Evolutionary conservation across 2,797 vertebrate species (phyloP).

Genomic region (Paratrypauchen microcephalus): DNA sequence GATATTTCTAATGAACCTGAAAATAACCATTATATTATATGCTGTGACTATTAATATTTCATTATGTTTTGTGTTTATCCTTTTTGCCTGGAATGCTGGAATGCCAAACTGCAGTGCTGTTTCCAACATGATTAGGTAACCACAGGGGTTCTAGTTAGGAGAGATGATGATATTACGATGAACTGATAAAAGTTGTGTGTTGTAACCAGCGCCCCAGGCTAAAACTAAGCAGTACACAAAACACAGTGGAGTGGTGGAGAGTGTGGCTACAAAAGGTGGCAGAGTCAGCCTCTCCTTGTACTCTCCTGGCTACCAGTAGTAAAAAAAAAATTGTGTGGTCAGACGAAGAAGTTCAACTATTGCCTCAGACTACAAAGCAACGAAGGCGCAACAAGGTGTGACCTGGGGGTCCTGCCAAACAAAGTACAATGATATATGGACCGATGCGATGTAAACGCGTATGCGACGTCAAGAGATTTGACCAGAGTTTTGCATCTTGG

Average conservation of each 20-base stretch:
- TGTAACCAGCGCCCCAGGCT: constrained; percentile 20
- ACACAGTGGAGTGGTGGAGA: neutral
- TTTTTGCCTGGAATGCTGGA: constrained; percentile 30
- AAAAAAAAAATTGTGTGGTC: too few species aligned
- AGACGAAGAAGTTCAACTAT: too few species aligned
- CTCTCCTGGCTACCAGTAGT: too few species aligned
- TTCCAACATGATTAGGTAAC: constrained; percentile 26
- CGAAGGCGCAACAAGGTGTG: too few species aligned
- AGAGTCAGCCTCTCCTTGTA: constrained; percentile 4
- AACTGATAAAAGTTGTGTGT: constrained; percentile 33
- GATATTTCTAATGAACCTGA: constrained; percentile 52
- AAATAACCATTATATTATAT: constrained; percentile 18
- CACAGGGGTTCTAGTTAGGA: constrained; percentile 30
- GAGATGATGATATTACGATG: constrained; percentile 39
- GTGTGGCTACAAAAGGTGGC: neutral
- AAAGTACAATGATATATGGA: too few species aligned
- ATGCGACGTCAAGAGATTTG: too few species aligned
- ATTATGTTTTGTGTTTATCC: constrained; percentile 20
- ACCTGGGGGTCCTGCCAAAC: too few species aligned
- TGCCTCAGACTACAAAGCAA: too few species aligned
- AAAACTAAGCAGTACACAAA: constrained; percentile 10
- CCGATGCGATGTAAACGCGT: too few species aligned
- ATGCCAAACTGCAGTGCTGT: constrained; percentile 3
- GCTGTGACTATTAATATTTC: constrained; percentile 38
- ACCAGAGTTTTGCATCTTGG: too few species aligned